A percentile compares a stretch with the other conserved stretches of the same genome.
Evolutionary conservation across 2,113 vertebrate species (phyloP).

Genomic region (Pedionomus torquatus): DNA sequence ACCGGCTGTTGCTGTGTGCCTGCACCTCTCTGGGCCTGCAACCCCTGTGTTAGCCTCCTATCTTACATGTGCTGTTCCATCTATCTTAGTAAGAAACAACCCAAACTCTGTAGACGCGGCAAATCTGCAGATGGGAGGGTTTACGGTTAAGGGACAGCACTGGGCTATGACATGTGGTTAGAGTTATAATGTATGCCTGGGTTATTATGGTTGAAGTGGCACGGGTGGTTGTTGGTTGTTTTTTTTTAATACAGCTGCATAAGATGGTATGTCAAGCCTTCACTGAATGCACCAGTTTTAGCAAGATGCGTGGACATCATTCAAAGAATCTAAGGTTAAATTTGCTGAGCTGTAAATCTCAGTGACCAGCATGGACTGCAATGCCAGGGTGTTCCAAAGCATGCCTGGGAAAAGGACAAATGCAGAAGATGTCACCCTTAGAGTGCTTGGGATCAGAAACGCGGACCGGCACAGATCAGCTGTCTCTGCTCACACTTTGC

Average conservation of each 20-base stretch:
- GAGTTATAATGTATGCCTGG: neutral
- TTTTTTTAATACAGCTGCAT: slow-evolving; percentile 8
- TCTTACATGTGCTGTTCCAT: neutral
- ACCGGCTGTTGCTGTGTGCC: neutral
- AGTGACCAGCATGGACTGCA: neutral
- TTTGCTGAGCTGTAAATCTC: slow-evolving; percentile 34
- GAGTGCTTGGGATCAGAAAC: neutral
- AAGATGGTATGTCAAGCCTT: neutral
- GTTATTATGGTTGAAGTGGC: slow-evolving; percentile 11
- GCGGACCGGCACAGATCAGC: neutral
- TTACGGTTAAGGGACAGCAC: slow-evolving; percentile 46
- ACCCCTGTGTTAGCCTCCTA: accelerated
- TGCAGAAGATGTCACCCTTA: neutral
- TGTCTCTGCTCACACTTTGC: neutral
- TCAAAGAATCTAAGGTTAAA: slow-evolving; percentile 39
- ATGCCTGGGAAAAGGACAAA: neutral
- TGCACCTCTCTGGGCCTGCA: neutral
- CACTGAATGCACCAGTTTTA: slow-evolving; percentile 16
- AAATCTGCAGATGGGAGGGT: slow-evolving; percentile 31
- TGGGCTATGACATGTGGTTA: slow-evolving; percentile 52
- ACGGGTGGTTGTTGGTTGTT: neutral
- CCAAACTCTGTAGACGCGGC: neutral
- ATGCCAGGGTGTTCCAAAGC: neutral
- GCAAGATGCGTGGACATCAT: neutral
- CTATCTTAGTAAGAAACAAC: neutral